Conservation (phyloP, 1,140 invertebrate species). For the Conopomorpha cramerella region DNA sequence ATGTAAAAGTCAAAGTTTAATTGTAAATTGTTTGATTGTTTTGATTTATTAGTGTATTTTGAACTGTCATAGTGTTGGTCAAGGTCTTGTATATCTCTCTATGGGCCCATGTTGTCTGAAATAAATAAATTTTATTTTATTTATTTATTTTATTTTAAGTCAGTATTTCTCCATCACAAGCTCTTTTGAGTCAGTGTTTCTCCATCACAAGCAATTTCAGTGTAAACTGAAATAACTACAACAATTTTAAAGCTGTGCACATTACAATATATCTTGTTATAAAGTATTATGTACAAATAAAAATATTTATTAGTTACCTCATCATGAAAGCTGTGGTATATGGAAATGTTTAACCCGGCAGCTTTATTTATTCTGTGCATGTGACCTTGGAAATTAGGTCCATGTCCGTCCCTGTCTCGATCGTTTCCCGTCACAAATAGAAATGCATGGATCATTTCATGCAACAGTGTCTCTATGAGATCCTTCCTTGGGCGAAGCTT, state of each 20-base stretch:
- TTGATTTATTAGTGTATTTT: no score
- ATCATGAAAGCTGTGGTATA: constrained; percentile 61
- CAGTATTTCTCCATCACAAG: no score
- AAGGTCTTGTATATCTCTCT: no score
- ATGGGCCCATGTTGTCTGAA: no score
- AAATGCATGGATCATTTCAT: constrained; percentile 99
- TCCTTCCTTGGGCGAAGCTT: constrained; percentile 92
- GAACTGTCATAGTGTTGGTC: no score
- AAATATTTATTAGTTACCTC: constrained; percentile 40
- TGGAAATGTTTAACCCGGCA: constrained; percentile 87
- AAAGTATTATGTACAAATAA: constrained; percentile 2
- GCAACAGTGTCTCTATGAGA: constrained; percentile 93
- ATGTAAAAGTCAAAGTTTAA: no score
- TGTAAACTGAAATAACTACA: constrained; percentile 8
- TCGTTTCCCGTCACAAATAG: constrained; percentile 86
- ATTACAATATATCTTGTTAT: neutral
- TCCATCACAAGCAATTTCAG: no score
- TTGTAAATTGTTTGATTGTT: no score
- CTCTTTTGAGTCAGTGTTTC: no score
- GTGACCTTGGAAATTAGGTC: constrained; percentile 90
- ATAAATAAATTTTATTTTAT: no score
- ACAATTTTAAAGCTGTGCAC: constrained; percentile 5
- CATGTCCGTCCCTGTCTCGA: constrained; percentile 89
- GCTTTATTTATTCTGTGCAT: constrained; percentile 92
- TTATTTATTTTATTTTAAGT: no score